Evolutionary conservation across 2,113 vertebrate genomes (phyloP), one percentile per base, ranked within the genome.

Genomic region (Eupsittula cactorum): DNA sequence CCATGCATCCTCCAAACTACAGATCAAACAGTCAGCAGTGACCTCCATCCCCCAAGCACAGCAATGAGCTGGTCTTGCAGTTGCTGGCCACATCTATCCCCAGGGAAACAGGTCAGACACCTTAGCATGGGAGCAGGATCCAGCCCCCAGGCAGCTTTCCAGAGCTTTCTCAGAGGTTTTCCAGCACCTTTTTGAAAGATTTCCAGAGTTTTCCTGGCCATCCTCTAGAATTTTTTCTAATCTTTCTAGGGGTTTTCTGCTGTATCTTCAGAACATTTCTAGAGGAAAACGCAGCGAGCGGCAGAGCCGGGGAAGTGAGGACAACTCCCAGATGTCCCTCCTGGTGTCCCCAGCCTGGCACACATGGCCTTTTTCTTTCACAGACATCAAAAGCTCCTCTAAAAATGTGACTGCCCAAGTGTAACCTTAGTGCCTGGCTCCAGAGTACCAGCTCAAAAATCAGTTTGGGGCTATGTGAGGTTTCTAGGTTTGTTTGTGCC

Each of bases 401-500:
- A 90, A 82, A 75, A 53, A 77, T 29, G 13, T 44, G 21, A 9
- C 31, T 80, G 53, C 31, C 41, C 6, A 0, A 63, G 37, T 8
- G 3, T 37, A 83, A 92, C 68, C 44, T 86, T 80, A 69, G 9
- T 33, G 35, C 0, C 0, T 29, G 60, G 52, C 29, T 41, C 11
- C 35, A 59, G 37, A 79, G 37, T 0, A 76, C 71, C 35, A 65
- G 64, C 74, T 75, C 55, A 69, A 27, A 46, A 62, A 63, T 89
- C 31, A 53, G 15, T 88, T 86, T 21, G n/a, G 55, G 70, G 37
- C 42, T 94, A 65, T 47, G 46, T 68, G 46, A 87, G 62, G 67
- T 78, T 96, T 94, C 91, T n/a, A 73, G 68, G 65, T 86, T 78
- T 80, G 76, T 33, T 67, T 71, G 47, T 77, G 85, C 60, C 86